Evolutionary conservation across 2,888 invertebrate genomes (phyloP).

Genomic region (Hetaerina titia): DNA sequence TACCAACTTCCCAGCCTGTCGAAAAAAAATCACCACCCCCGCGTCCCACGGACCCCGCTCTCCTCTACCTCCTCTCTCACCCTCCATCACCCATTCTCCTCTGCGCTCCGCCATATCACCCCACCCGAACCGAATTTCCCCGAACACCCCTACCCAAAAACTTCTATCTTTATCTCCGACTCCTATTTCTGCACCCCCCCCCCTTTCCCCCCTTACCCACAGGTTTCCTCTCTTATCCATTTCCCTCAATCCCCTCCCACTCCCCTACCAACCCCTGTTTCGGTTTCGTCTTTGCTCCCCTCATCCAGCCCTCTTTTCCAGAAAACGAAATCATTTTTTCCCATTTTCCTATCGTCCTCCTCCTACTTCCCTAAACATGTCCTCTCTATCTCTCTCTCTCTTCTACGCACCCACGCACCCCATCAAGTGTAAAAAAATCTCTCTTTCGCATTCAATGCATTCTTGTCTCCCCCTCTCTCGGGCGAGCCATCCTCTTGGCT

Average conservation of each 20-base stretch:
- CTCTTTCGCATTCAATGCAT: slow-evolving; percentile 49
- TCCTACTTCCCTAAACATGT: neutral
- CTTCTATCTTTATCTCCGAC: slow-evolving; percentile 52
- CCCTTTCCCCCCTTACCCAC: neutral
- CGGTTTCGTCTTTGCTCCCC: no score
- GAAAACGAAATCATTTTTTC: slow-evolving; percentile 42
- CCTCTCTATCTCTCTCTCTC: neutral
- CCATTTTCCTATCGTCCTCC: slow-evolving; percentile 34
- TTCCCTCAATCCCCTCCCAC: neutral
- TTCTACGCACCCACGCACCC: neutral
- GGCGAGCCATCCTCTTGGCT: neutral
- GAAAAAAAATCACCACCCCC: slow-evolving; percentile 31
- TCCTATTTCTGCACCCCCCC: slow-evolving; percentile 19
- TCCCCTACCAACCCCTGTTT: neutral
- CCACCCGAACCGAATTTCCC: neutral
- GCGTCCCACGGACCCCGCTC: neutral
- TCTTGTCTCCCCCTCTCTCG: neutral
- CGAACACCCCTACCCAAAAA: neutral
- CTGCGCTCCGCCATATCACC: neutral
- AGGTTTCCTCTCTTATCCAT: neutral
- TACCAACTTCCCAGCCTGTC: slow-evolving; percentile 63
- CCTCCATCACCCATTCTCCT: neutral
- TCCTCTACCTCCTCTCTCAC: neutral
- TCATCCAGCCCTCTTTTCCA: neutral
- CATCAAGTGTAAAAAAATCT: slow-evolving; percentile 45